phyloP scores from a whole-genome alignment of 2,888 invertebrate genomes.

The Disparrhopalites patrizii region DNA sequence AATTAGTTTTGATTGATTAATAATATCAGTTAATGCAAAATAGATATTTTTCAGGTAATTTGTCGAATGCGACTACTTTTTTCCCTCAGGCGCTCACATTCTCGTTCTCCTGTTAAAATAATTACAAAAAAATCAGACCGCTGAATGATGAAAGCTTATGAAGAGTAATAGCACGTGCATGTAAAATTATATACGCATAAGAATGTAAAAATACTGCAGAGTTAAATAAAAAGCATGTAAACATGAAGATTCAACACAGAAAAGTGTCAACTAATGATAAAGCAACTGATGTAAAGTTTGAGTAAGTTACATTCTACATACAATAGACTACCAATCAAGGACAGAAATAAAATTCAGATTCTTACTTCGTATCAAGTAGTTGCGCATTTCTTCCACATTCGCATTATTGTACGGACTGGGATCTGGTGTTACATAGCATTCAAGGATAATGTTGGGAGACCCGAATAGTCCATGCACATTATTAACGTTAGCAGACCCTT shows the following conservation, averaged over 20 bases:
- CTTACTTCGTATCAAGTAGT: conserved; percentile 16
- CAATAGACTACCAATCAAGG: background rate
- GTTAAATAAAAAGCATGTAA: background rate
- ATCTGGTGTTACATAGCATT: conserved; percentile 13
- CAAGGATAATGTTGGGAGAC: background rate
- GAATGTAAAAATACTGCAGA: background rate
- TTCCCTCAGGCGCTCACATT: conserved; percentile 1
- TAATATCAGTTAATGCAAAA: conserved; percentile 18
- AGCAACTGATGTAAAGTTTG: background rate
- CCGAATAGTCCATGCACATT: background rate
- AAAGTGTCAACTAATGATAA: background rate
- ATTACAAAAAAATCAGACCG: too few species aligned
- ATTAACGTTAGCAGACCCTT: background rate
- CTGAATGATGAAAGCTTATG: too few species aligned
- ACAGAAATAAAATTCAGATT: background rate
- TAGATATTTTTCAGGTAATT: conserved; percentile 19
- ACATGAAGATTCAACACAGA: background rate
- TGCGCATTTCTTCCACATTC: conserved; percentile 14
- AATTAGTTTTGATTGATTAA: conserved; percentile 10
- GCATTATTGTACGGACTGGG: conserved; percentile 8
- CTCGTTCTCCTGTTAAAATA: background rate
- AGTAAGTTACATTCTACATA: background rate
- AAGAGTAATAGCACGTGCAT: too few species aligned
- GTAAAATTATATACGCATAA: too few species aligned
- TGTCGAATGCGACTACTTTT: background rate